These are phyloP conservation scores for Ancistrus triradiatus DNA, from an alignment of 2,113 vertebrate species.

Conservation along the genomic window DNA sequence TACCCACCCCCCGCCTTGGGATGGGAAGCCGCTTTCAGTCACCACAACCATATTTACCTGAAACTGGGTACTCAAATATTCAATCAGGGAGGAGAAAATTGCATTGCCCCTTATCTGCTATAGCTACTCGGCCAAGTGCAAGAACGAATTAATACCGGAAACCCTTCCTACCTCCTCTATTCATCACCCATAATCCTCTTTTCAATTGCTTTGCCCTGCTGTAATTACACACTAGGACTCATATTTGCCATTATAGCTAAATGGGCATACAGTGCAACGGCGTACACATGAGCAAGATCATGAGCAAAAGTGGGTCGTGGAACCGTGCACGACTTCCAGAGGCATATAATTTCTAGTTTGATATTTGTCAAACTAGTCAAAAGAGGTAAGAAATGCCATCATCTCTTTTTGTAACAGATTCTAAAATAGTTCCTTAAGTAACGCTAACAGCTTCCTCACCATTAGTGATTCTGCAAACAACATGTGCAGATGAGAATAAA, in stretches of 20 bases:
- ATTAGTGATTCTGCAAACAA: neutral
- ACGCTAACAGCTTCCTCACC: neutral
- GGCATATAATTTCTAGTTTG: conserved; percentile 1
- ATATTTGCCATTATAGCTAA: conserved; percentile 47
- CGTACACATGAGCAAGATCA: conserved; percentile 8
- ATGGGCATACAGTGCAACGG: conserved; percentile 26
- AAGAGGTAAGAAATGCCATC: neutral
- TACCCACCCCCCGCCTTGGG: conserved; percentile 7
- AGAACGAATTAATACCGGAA: conserved; percentile 44
- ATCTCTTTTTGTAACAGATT: conserved; percentile 1
- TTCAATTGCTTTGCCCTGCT: conserved; percentile 44
- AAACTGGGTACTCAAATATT: conserved; percentile 56
- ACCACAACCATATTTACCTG: conserved; percentile 42
- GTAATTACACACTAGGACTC: conserved; percentile 50
- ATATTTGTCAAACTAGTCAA: conserved; percentile 1
- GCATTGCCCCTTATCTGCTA: conserved; percentile 53
- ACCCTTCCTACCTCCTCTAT: conserved; percentile 38
- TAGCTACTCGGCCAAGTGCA: conserved; percentile 14
- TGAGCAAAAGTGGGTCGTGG: neutral
- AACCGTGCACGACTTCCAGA: neutral
- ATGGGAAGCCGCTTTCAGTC: conserved; percentile 17
- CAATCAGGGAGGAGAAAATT: conserved; percentile 54
- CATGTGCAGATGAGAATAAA: neutral
- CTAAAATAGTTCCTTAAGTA: conserved; percentile 3
- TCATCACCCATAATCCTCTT: conserved; percentile 45